Evolutionary conservation across 2,888 invertebrate species (phyloP), one percentile per base, ranked within the genome.

Genomic region (Conus canariensis): DNA sequence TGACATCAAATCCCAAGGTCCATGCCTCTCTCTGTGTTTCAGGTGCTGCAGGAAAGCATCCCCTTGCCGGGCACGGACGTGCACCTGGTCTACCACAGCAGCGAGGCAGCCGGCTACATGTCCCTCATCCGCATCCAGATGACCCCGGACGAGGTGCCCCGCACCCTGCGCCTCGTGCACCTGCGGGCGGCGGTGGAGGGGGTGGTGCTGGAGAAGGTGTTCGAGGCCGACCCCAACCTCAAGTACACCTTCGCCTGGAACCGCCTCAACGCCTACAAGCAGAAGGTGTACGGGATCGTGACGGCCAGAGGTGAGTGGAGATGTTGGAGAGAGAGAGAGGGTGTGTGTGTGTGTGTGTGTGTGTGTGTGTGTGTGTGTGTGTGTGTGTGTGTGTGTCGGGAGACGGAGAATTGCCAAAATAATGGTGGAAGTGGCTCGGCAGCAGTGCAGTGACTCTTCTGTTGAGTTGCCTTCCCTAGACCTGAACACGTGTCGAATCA

Each of bases 191-290:
- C 94, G 95, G 98, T 99, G 91, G 99, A 99, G 96, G 99, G 99
- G 9, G 98, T 98, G 2, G 97, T 98, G 22, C 98, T 99, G 96
- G 98, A 98, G 22, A 98, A 98, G 96, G 98, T 98, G 0, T 99
- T 99, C 96, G 99, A 99, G 96, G 99, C 99, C 0, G 99, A 99
- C 96, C 98, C 99, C 0, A 98, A 98, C 96, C 97, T 99, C 91
- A 98, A 98, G 88, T 99, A 99, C 96, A 98, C 98, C 14, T 99
- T 99, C 96, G 98, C 99, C 4, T 99, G 99, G 99, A 99, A 99
- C 96, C 98, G 99, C 96, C 97, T 98, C 92, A 99, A 99, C 96
- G 99, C 99, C 82, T 99, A 99, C 97, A 98, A 98, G 95, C 99
- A 99, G 97, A 99, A 99, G 97, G 99, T 99, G 12, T 99, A 99